A percentile compares a stretch with the other conserved stretches of the same genome.
Conservation (phyloP, 2,888 invertebrate species). For the Ophioninae sp. region DNA sequence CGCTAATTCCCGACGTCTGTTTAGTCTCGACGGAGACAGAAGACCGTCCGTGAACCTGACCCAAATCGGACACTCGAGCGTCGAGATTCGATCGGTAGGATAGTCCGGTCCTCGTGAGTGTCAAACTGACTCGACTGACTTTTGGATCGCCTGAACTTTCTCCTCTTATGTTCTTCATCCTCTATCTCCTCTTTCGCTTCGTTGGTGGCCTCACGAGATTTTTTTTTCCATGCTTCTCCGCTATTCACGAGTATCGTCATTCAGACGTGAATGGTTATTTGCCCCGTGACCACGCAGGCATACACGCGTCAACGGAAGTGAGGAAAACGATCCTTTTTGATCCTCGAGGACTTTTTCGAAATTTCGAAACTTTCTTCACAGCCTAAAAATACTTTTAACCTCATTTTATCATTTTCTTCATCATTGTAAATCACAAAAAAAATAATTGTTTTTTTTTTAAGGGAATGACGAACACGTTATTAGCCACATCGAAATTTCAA, state of each 20-base stretch:
- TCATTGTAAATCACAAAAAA: too few species aligned
- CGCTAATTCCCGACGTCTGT: slow-evolving; percentile 39
- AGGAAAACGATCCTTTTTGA: slow-evolving; percentile 17
- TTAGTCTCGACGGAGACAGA: slow-evolving; percentile 37
- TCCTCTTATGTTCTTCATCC: slow-evolving; percentile 26
- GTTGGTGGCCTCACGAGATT: slow-evolving; percentile 52
- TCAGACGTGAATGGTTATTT: not conserved
- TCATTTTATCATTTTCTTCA: too few species aligned
- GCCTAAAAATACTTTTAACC: not conserved
- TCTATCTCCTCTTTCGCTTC: slow-evolving; percentile 29
- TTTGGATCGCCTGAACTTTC: slow-evolving; percentile 53
- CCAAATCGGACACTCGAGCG: slow-evolving; percentile 56
- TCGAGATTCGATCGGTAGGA: slow-evolving; percentile 19
- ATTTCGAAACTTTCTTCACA: not conserved
- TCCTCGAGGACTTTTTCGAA: not conserved
- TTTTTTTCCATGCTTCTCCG: slow-evolving; percentile 16
- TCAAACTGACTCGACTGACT: slow-evolving; percentile 34
- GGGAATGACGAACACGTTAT: too few species aligned
- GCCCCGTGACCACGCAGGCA: slow-evolving; percentile 25
- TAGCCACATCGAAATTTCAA: too few species aligned
- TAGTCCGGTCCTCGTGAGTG: slow-evolving; percentile 45
- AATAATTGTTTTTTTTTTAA: too few species aligned
- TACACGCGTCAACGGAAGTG: not conserved
- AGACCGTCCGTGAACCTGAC: slow-evolving; percentile 47
- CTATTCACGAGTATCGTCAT: slow-evolving; percentile 6